Conservation (phyloP, 2,888 invertebrate species). For the Cybosia mesomella region DNA sequence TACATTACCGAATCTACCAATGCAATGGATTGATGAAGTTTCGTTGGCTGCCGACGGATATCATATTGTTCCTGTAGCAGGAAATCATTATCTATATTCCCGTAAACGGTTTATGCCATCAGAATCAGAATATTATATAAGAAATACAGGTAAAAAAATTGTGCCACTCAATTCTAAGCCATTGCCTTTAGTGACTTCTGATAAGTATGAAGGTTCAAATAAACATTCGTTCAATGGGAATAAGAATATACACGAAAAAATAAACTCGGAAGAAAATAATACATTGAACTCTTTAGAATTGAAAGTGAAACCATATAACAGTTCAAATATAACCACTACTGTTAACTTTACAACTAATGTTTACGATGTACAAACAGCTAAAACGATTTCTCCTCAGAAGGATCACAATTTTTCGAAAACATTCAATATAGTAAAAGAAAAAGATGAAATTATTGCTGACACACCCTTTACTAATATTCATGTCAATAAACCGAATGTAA, state of each 20-base stretch:
- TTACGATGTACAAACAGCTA: conserved; percentile 26
- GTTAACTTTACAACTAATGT: conserved; percentile 16
- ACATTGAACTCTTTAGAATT: neutral
- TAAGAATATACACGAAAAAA: neutral
- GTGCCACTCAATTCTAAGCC: neutral
- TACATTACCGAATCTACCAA: conserved; percentile 44
- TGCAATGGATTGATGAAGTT: conserved; percentile 48
- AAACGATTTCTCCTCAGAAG: conserved; percentile 25
- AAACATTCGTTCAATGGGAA: neutral
- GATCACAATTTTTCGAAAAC: conserved; percentile 41
- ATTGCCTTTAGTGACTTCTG: neutral
- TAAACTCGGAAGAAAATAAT: neutral
- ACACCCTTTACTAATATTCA: neutral
- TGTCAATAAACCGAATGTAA: neutral
- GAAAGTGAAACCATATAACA: neutral
- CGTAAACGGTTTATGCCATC: neutral
- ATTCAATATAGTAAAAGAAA: conserved; percentile 43
- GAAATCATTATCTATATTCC: neutral
- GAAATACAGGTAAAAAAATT: neutral
- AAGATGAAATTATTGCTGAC: conserved; percentile 19
- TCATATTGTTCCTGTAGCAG: neutral
- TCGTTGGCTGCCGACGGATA: conserved; percentile 20
- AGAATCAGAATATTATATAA: neutral
- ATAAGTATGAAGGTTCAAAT: neutral
- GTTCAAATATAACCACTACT: neutral